Base-by-base conservation (phyloP, 2,113 vertebrate species). In the Meleagris gallopavo region DNA sequence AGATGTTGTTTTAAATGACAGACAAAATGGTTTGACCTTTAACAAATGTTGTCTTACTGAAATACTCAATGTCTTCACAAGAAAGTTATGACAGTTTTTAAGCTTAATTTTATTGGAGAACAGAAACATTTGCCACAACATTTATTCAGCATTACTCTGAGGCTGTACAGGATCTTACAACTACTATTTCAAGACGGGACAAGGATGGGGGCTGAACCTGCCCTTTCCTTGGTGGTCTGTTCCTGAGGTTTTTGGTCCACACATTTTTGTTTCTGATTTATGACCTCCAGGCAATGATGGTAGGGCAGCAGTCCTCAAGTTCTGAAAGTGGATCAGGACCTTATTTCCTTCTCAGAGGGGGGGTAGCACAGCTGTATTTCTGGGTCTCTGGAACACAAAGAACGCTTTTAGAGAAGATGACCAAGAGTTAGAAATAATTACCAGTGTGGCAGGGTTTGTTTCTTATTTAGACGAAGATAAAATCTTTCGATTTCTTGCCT, bases 81-180 rank as follows among this genome's bases (percentile, higher is more conserved):
- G 15, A 78, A 62, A 29, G 3, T 40, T 67, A 75, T 72, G 41
- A 34, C 45, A 11, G 8, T 86, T 40, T 19, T 50, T 24, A 40
- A 73, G 36, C 29, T 57, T 40, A 30, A n/a, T 57, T 80, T 69
- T 62, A 54, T 13, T 91, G 27, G 9, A 11, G 20, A 61, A 73
- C 10, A 70, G 40, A 32, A 45, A 11, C 0, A 0, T 46, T 72
- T 0, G 16, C 11, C 29, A 32, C 16, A 36, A 38, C 0, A 25
- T 83, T 81, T 86, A 52, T 60, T 38, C 34, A 64, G 2, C 20
- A 18, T 52, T 69, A 9, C 1, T 71, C 46, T 36, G 17, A 83
- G 9, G 5, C 27, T 4, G 0, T 46, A 50, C 6, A 50, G 71
- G 6, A 45, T 71, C 55, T 74, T 61, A 45, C 9, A 55, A 36